Percentiles rank a stretch among this genome's conserved stretches.
Conservation (phyloP, 2,888 invertebrate species). For the Pachymerium ferrugineum region DNA sequence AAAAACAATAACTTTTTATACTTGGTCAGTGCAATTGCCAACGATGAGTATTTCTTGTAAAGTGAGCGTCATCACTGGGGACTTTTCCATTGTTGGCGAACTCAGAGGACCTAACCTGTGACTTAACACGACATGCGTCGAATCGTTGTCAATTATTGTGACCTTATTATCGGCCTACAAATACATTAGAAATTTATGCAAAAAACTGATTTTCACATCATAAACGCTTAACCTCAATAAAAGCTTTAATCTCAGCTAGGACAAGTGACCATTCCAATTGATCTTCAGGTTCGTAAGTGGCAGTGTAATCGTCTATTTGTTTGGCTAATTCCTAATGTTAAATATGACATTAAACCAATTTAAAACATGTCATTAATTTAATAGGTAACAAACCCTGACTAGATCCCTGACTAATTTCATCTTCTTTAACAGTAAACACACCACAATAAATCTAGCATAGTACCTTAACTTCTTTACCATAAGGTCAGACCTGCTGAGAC, state of each 20-base stretch:
- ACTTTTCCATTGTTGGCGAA: slow-evolving; percentile 81
- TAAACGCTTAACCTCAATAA: slow-evolving; percentile 58
- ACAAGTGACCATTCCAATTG: slow-evolving; percentile 93
- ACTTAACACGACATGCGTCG: slow-evolving; percentile 72
- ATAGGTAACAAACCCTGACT: slow-evolving; percentile 57
- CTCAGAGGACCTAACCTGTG: slow-evolving; percentile 78
- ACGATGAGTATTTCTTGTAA: slow-evolving; percentile 91
- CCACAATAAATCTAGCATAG: slow-evolving; percentile 93
- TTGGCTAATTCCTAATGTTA: slow-evolving; percentile 70
- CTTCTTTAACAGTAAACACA: slow-evolving; percentile 85
- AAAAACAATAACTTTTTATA: slow-evolving; percentile 39
- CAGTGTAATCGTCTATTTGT: slow-evolving; percentile 91
- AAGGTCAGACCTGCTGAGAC: slow-evolving; percentile 61
- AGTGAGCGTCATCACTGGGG: slow-evolving; percentile 75
- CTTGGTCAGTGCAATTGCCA: slow-evolving; percentile 86
- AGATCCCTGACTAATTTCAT: slow-evolving; percentile 88
- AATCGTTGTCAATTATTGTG: slow-evolving; percentile 79
- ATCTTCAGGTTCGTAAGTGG: slow-evolving; percentile 94
- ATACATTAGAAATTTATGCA: slow-evolving; percentile 30
- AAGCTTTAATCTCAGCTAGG: slow-evolving; percentile 87
- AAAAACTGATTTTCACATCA: not conserved
- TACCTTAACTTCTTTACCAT: slow-evolving; percentile 94
- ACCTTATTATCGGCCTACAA: slow-evolving; percentile 74
- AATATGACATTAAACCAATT: slow-evolving; percentile 23
- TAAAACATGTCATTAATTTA: not conserved